A percentile compares a stretch with the other conserved stretches of the same genome.
phyloP scores from a whole-genome alignment of 2,797 vertebrate species.

The Mormyrops boulengeri region DNA sequence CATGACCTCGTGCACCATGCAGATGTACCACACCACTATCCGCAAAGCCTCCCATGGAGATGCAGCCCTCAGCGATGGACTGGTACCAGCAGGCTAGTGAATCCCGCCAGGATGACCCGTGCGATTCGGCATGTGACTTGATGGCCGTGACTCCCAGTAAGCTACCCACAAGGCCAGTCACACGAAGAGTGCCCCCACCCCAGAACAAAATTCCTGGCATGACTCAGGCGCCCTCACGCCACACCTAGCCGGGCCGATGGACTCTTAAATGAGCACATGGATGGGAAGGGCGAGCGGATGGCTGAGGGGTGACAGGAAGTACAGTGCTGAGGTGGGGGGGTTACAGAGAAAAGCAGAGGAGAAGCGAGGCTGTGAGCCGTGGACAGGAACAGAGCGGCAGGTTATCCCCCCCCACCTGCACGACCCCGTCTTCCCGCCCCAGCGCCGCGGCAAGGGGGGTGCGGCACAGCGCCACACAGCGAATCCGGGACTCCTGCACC shows the following conservation, averaged over 20 bases:
- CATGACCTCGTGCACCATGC: background rate
- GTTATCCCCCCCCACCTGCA: constrained; percentile 59
- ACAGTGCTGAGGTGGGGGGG: background rate
- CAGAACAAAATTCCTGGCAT: background rate
- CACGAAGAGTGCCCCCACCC: background rate
- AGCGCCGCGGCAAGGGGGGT: constrained; percentile 59
- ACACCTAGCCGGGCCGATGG: background rate
- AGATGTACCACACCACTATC: background rate
- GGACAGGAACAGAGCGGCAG: background rate
- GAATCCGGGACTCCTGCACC: constrained; percentile 64
- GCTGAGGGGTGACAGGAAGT: background rate
- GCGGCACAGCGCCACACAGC: constrained; percentile 72
- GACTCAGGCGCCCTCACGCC: background rate
- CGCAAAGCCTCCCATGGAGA: background rate
- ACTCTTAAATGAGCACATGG: background rate
- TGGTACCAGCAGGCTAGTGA: background rate
- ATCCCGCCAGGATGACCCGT: background rate
- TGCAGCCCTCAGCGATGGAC: background rate
- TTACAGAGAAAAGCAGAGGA: background rate
- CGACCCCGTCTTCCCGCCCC: constrained; percentile 68
- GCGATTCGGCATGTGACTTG: background rate
- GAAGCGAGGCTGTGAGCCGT: background rate
- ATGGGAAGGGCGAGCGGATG: background rate
- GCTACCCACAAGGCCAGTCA: background rate
- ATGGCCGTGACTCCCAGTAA: background rate